Conservation (phyloP, 2,113 vertebrate genomes). For the Bathybates hornii region DNA sequence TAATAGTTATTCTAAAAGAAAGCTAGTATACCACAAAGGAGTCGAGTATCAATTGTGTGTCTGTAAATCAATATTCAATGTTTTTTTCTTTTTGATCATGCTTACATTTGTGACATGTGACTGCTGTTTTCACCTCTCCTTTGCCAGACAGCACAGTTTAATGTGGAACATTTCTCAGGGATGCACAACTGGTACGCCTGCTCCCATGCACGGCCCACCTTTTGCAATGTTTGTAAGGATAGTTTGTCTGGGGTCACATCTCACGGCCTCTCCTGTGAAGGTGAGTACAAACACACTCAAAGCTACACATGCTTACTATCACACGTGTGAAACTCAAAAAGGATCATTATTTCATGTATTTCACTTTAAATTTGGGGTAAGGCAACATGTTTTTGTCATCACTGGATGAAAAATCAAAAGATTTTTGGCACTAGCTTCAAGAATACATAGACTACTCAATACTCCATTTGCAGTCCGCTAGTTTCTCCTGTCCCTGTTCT, state of each 20-base stretch:
- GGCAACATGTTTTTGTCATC: background rate
- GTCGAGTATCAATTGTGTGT: background rate
- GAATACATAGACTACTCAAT: background rate
- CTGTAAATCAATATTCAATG: background rate
- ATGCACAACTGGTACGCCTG: slow-evolving; percentile 99
- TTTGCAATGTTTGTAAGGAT: slow-evolving; percentile 96
- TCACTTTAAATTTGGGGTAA: background rate
- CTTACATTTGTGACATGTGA: slow-evolving; percentile 13
- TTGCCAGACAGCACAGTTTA: slow-evolving; percentile 97
- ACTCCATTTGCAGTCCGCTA: background rate
- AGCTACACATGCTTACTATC: background rate
- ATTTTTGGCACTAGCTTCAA: background rate
- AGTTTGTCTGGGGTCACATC: slow-evolving; percentile 97
- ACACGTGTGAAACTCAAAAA: background rate
- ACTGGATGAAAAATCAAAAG: background rate
- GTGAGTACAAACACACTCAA: slow-evolving; percentile 59
- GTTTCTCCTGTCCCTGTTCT: background rate
- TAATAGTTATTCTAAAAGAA: background rate
- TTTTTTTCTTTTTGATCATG: background rate
- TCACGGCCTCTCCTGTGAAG: slow-evolving; percentile 98
- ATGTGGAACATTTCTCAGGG: slow-evolving; percentile 99
- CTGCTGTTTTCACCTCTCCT: slow-evolving; percentile 76
- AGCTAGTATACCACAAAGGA: background rate
- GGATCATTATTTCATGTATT: background rate
- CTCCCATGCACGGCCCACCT: slow-evolving; percentile 96